Percentiles rank a stretch among this genome's conserved stretches.
Evolutionary conservation across 37 sponge, comb jelly and placozoan genomes (phyloP).

Genomic region (Crambe crambe): DNA sequence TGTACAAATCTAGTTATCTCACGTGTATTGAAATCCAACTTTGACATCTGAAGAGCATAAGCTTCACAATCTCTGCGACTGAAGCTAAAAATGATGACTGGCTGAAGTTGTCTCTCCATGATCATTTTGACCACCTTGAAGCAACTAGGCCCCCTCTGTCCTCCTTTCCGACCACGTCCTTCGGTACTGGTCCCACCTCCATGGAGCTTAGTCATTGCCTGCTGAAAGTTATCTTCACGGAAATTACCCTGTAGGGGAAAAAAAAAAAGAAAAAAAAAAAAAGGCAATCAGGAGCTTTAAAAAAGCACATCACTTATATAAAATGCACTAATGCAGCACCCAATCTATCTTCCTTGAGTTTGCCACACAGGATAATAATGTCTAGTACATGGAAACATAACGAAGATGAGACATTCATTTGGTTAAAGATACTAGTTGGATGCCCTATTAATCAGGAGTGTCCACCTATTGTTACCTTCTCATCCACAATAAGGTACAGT

Average conservation of each 20-base stretch:
- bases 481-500: constrained; percentile 95
- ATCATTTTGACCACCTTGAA: constrained; percentile 58
- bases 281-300: neutral
- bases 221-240: constrained; percentile 96
- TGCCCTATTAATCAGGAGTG: no score
- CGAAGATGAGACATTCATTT: no score
- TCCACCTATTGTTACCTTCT: no score
- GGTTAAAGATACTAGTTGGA: no score
- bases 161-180: constrained; percentile 49
- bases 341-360: no score
- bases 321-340: no score
- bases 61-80: constrained; percentile 95
- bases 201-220: constrained; percentile 87
- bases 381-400: no score
- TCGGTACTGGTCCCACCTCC: constrained; percentile 52
- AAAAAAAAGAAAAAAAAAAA: neutral
- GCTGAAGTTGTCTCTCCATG: constrained; percentile 95
- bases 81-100: constrained; percentile 97
- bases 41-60: constrained; percentile 96
- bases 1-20: neutral
- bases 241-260: constrained; percentile 74
- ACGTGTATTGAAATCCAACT: constrained; percentile 96
- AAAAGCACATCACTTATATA: no score
- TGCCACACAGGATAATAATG: no score
- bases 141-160: constrained; percentile 51